These are phyloP conservation scores for Chydorus sphaericus DNA, from an alignment of 2,888 invertebrate genomes.

Conservation along the genomic window DNA sequence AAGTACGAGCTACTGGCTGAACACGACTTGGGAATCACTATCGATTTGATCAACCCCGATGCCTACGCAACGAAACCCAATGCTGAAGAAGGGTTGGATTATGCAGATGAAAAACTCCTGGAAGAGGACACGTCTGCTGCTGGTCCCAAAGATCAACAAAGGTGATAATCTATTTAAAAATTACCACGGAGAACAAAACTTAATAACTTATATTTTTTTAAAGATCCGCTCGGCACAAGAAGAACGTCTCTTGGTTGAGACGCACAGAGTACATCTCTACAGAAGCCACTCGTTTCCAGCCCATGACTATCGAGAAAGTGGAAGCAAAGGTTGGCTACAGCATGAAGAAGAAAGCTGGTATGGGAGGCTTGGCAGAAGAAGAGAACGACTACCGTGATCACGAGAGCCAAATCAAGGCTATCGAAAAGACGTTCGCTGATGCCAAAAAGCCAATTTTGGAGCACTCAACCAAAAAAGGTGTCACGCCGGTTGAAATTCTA, in stretches of 20 bases:
- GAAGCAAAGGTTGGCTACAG: constrained; percentile 98
- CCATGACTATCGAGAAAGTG: constrained; percentile 89
- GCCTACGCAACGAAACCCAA: constrained; percentile 69
- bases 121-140: constrained; percentile 70
- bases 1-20: constrained; percentile 94
- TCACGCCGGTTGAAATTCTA: constrained; percentile 74
- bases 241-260: constrained; percentile 93
- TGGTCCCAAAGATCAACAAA: constrained; percentile 74
- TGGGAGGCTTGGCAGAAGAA: constrained; percentile 65
- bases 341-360: constrained; percentile 91
- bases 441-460: constrained; percentile 68
- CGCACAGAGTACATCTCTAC: constrained; percentile 98
- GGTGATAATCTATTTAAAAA: constrained; percentile 27
- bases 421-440: constrained; percentile 92
- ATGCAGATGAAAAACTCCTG: constrained; percentile 83
- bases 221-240: constrained; percentile 82
- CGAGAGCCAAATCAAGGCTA: constrained; percentile 71
- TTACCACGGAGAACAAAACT: neutral
- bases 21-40: constrained; percentile 91
- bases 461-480: constrained; percentile 93
- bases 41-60: constrained; percentile 92
- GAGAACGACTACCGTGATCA: constrained; percentile 58
- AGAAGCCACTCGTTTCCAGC: constrained; percentile 93
- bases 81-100: constrained; percentile 60
- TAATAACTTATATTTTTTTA: constrained; percentile 14